These are phyloP conservation scores for Ammospiza nelsoni DNA, from an alignment of 2,113 vertebrate genomes.

Conservation along the genomic window DNA sequence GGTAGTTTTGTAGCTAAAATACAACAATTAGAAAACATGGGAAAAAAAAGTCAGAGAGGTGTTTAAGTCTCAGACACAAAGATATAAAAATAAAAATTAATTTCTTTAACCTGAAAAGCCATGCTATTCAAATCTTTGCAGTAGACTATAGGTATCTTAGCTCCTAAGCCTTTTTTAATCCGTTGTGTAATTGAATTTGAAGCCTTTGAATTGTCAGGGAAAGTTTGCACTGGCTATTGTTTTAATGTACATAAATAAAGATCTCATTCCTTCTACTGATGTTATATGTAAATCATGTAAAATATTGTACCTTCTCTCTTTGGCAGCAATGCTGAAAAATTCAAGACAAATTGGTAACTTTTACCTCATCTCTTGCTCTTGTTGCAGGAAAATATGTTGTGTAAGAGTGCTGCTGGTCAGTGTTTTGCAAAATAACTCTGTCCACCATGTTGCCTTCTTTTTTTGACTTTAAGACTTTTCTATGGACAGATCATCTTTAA, in stretches of 20 bases:
- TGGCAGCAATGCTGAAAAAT: background rate
- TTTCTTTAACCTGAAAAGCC: background rate
- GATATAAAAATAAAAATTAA: background rate
- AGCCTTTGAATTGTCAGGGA: background rate
- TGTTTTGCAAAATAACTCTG: background rate
- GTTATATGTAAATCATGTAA: fast-evolving
- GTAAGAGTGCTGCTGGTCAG: background rate
- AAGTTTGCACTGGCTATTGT: fast-evolving
- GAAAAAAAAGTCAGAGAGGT: background rate
- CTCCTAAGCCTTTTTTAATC: background rate
- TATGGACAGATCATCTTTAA: background rate
- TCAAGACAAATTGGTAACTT: background rate
- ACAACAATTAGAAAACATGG: background rate
- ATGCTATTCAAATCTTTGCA: background rate
- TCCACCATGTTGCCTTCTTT: background rate
- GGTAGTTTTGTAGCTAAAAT: background rate
- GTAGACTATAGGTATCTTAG: background rate
- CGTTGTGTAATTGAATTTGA: background rate
- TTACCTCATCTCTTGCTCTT: background rate
- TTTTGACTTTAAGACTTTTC: background rate
- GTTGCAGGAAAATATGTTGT: background rate
- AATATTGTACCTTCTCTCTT: background rate
- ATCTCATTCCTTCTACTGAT: background rate
- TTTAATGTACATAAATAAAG: background rate
- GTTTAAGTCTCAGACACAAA: fast-evolving